These are phyloP conservation scores for Harpalus rufipes DNA, from an alignment of 2,888 invertebrate species.

Conservation along the genomic window DNA sequence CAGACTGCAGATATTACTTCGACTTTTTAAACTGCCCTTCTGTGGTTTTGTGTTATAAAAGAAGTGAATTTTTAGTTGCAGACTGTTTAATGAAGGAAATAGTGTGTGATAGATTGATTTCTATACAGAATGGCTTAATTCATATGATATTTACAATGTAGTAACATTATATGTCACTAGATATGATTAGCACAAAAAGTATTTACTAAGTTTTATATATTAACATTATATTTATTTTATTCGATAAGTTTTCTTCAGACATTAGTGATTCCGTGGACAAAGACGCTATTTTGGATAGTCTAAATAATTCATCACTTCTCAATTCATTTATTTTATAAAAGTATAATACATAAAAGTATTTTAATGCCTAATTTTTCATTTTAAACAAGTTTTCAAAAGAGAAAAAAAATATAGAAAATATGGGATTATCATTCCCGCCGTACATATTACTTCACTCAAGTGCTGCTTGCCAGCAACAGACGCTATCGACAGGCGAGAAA, in stretches of 20 bases:
- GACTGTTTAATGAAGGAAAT: not conserved
- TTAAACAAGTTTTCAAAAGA: no score
- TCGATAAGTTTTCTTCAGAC: slow-evolving; percentile 49
- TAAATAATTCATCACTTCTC: not conserved
- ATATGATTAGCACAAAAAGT: slow-evolving; percentile 66
- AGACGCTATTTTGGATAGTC: slow-evolving; percentile 45
- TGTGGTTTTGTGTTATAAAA: slow-evolving; percentile 8
- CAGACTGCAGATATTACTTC: slow-evolving; percentile 31
- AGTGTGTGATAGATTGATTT: slow-evolving; percentile 22
- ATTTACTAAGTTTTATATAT: slow-evolving; percentile 66
- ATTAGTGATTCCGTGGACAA: slow-evolving; percentile 66
- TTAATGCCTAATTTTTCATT: no score
- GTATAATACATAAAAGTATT: no score
- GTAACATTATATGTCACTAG: slow-evolving; percentile 66
- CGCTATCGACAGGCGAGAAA: no score
- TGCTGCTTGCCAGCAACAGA: no score
- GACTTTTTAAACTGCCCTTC: slow-evolving; percentile 27
- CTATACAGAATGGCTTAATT: slow-evolving; percentile 63
- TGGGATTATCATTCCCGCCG: no score
- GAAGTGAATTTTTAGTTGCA: not conserved
- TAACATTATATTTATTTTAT: slow-evolving; percentile 66
- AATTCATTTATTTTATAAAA: not conserved
- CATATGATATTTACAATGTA: slow-evolving; percentile 57
- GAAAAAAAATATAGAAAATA: no score
- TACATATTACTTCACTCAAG: no score